Evolutionary conservation across 2,797 vertebrate genomes (phyloP).

Genomic region (Phaenicophaeus curvirostris): DNA sequence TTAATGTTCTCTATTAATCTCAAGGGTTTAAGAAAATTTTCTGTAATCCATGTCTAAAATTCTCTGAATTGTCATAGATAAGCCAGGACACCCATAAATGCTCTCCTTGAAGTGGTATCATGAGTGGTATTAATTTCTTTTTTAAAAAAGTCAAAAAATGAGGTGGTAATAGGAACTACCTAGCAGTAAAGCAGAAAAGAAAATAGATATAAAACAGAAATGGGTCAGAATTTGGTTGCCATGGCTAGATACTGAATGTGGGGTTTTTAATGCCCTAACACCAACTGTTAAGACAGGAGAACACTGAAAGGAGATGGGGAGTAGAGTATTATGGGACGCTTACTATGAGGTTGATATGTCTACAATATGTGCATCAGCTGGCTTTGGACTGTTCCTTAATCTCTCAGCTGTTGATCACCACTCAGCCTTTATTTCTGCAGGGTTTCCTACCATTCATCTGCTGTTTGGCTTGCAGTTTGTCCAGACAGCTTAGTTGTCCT

Average conservation of each 20-base stretch:
- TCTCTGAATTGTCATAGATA: not conserved
- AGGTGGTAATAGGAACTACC: not conserved
- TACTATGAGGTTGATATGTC: not conserved
- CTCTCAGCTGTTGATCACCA: not conserved
- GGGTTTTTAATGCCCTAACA: not conserved
- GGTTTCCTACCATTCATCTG: not conserved
- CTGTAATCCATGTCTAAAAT: not conserved
- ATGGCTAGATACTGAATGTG: not conserved
- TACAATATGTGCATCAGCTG: not conserved
- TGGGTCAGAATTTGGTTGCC: not conserved
- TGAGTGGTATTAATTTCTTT: not conserved
- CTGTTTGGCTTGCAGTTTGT: not conserved
- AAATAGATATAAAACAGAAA: not conserved
- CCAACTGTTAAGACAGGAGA: not conserved
- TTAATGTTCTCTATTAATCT: not conserved
- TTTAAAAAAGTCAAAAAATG: not conserved
- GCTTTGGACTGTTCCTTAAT: not conserved
- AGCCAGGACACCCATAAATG: not conserved
- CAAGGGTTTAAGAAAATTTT: not conserved
- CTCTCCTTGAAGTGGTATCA: not conserved
- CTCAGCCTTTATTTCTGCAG: not conserved
- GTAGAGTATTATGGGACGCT: not conserved
- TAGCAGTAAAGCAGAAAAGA: not conserved
- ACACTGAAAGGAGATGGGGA: not conserved
- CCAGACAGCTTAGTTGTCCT: not conserved